These are phyloP conservation scores for Arbacia lixula DNA, from an alignment of 53 echinoderm and acorn worm genomes.

Conservation along the genomic window DNA sequence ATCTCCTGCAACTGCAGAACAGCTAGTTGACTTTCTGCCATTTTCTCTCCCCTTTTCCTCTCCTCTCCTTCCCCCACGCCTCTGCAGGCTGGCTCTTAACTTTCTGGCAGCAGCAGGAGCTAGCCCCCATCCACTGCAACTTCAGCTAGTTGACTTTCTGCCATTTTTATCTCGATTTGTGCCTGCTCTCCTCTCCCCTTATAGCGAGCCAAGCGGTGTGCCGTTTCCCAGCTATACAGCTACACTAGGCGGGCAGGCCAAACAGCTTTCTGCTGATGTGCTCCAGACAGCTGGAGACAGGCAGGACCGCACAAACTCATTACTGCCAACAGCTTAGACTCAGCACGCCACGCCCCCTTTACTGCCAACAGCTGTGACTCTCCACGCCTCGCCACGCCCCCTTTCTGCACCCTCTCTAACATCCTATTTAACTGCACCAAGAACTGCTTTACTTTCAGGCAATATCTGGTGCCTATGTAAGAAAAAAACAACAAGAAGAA, in stretches of 20 bases:
- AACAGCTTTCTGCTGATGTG: conserved; percentile 17
- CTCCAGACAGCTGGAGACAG: conserved; percentile 21
- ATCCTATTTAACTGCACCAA: conserved; percentile 39
- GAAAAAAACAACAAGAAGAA: conserved; percentile 34
- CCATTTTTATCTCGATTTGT: no score
- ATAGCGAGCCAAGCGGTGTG: no score
- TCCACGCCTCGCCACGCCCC: conserved; percentile 28
- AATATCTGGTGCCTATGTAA: conserved; percentile 51
- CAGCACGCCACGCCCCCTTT: conserved; percentile 14
- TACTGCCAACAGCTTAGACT: conserved; percentile 38
- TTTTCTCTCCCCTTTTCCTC: background rate
- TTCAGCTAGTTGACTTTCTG: no score
- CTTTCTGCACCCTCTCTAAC: conserved; percentile 20
- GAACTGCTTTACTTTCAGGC: conserved; percentile 48
- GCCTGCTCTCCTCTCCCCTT: no score
- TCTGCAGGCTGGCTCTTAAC: background rate
- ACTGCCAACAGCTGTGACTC: no score
- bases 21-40: conserved; percentile 15
- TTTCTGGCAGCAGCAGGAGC: no score
- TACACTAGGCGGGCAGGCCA: no score
- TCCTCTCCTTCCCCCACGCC: background rate
- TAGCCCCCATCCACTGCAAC: no score
- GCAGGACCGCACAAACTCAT: conserved; percentile 26
- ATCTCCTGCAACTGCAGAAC: conserved; percentile 1
- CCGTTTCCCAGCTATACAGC: no score